Evolutionary conservation across 1,140 invertebrate species (phyloP).

Genomic region (Drosophila orena): DNA sequence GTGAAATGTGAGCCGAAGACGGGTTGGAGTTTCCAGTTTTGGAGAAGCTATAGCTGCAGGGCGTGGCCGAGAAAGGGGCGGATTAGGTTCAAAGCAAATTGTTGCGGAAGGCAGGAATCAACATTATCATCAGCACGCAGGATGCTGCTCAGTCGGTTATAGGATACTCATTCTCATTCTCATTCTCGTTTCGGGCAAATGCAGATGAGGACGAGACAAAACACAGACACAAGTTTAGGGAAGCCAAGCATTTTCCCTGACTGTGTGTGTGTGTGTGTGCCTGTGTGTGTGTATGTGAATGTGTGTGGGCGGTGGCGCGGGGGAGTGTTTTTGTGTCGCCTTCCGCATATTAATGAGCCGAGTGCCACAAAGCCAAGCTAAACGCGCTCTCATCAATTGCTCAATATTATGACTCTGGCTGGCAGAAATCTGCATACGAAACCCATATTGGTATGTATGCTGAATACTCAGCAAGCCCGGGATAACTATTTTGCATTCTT

Average conservation of each 20-base stretch:
- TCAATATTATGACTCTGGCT: constrained; percentile 66
- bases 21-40: constrained; percentile 17
- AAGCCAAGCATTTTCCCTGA: constrained; percentile 20
- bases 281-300: constrained; percentile 6
- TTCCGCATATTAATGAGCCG: constrained; percentile 80
- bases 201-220: constrained; percentile 51
- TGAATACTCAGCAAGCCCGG: constrained; percentile 15
- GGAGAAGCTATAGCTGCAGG: constrained; percentile 2
- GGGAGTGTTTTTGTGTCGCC: constrained; percentile 55
- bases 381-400: constrained; percentile 70
- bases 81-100: constrained; percentile 78
- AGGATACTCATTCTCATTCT: constrained; percentile 67
- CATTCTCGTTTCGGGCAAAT: constrained; percentile 60
- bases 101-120: constrained; percentile 82
- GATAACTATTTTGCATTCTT: constrained; percentile 21
- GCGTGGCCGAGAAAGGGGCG: background rate
- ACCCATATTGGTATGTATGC: constrained; percentile 25
- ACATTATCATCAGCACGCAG: constrained; percentile 77
- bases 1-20: constrained; percentile 21
- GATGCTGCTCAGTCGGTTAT: constrained; percentile 61
- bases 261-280: constrained; percentile 6
- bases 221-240: constrained; percentile 24
- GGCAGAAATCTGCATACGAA: constrained; percentile 67
- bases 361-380: constrained; percentile 48
- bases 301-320: background rate